A percentile compares a stretch with the other conserved stretches of the same genome.
Evolutionary conservation across 2,113 vertebrate species (phyloP).

Genomic region (Pionites leucogaster): DNA sequence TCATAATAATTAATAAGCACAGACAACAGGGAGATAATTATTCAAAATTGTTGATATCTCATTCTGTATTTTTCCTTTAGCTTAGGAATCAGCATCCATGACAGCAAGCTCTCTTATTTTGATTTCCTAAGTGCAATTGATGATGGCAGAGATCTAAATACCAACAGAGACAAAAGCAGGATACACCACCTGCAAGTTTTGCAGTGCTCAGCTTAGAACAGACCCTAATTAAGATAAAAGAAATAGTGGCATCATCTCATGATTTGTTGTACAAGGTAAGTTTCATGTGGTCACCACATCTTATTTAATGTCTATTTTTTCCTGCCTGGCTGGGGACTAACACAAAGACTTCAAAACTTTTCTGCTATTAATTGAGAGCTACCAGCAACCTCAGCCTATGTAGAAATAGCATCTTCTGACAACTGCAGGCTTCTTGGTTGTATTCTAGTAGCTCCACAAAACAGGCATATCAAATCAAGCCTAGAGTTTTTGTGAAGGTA

Average conservation of each 20-base stretch:
- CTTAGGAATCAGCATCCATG: conserved; percentile 59
- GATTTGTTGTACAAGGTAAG: conserved; percentile 63
- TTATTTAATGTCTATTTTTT: not conserved
- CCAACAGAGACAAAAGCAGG: conserved; percentile 8
- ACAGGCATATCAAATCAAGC: not conserved
- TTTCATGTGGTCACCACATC: not conserved
- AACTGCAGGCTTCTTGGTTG: not conserved
- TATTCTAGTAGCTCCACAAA: not conserved
- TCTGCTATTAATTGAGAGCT: not conserved
- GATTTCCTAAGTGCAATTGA: conserved; percentile 74
- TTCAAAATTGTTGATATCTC: conserved; percentile 13
- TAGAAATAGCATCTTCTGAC: not conserved
- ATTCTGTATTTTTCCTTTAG: conserved; percentile 55
- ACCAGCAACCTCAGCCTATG: not conserved
- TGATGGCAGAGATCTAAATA: conserved; percentile 8
- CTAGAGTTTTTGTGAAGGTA: not conserved
- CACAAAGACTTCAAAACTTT: not conserved
- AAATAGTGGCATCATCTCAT: conserved; percentile 31
- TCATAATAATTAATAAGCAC: conserved; percentile 10
- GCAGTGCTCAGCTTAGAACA: conserved; percentile 39
- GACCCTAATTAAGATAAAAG: conserved; percentile 52
- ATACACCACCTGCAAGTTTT: conserved; percentile 36
- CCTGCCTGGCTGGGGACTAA: not conserved
- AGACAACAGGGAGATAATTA: not conserved
- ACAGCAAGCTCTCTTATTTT: conserved; percentile 63